A percentile compares a stretch with the other conserved stretches of the same genome.
These are phyloP conservation scores for Ispidina lecontei DNA, from an alignment of 2,797 vertebrate species.

Conservation along the genomic window DNA sequence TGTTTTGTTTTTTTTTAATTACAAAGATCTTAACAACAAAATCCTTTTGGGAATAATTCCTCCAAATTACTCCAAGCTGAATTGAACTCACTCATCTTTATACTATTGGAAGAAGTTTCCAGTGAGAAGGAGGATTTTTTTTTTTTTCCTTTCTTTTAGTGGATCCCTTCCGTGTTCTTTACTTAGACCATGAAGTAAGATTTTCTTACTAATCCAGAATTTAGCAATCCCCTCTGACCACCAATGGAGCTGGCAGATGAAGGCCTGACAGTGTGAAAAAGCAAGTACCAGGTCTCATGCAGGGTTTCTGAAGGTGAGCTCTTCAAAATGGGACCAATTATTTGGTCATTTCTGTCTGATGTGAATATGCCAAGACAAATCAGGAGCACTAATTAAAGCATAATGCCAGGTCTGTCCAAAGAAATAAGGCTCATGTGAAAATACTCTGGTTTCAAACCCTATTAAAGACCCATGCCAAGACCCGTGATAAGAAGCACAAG, in stretches of 20 bases:
- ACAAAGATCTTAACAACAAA: not conserved
- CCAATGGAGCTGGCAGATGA: not conserved
- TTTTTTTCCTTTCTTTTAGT: not conserved
- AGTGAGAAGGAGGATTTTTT: not conserved
- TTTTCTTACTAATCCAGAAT: not conserved
- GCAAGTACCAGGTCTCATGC: not conserved
- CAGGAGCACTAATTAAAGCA: not conserved
- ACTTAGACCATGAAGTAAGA: not conserved
- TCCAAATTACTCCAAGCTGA: not conserved
- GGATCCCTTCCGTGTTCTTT: not conserved
- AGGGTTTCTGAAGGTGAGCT: not conserved
- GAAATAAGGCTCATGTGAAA: not conserved
- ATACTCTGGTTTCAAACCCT: accelerated
- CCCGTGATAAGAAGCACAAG: not conserved
- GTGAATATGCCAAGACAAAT: not conserved
- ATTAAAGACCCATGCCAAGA: not conserved
- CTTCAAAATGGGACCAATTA: constrained; percentile 8
- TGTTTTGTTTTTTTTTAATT: not conserved
- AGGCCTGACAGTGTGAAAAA: not conserved
- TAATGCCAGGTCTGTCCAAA: not conserved
- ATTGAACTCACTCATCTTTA: not conserved
- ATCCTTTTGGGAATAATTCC: not conserved
- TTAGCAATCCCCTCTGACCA: not conserved
- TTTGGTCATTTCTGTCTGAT: constrained; percentile 8
- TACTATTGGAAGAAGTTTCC: not conserved